These are phyloP conservation scores for Globia sparganii DNA, from an alignment of 2,888 invertebrate species.

Conservation along the genomic window DNA sequence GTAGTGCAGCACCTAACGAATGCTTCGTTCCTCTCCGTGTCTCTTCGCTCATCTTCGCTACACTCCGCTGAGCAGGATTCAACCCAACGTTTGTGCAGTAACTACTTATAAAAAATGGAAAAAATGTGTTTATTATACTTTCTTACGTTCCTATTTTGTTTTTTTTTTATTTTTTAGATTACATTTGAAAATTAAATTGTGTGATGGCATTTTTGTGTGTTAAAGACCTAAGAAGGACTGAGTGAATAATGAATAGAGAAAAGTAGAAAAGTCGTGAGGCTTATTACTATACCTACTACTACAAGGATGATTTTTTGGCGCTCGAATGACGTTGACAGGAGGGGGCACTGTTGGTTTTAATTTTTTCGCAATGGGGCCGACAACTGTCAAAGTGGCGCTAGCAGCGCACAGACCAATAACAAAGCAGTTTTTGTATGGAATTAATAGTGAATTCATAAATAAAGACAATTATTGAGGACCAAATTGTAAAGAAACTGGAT, in stretches of 20 bases:
- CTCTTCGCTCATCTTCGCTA: constrained; percentile 46
- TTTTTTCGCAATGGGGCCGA: too few relatives aligned
- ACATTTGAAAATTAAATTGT: background rate
- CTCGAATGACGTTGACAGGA: too few relatives aligned
- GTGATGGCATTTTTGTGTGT: background rate
- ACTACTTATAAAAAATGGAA: constrained; percentile 37
- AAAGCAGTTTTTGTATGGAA: too few relatives aligned
- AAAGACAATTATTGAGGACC: too few relatives aligned
- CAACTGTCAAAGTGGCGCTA: too few relatives aligned
- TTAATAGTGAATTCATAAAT: too few relatives aligned
- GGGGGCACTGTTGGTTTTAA: too few relatives aligned
- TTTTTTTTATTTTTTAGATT: background rate
- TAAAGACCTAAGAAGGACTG: background rate
- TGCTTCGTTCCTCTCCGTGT: constrained; percentile 27
- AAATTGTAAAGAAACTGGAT: too few relatives aligned
- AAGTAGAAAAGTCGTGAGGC: background rate
- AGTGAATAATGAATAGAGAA: background rate
- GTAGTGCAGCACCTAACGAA: constrained; percentile 68
- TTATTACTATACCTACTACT: background rate
- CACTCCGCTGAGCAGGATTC: constrained; percentile 62
- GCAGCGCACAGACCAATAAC: too few relatives aligned
- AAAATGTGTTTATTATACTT: constrained; percentile 36
- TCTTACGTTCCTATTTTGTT: constrained; percentile 9
- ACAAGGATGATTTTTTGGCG: background rate
- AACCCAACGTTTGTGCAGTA: constrained; percentile 55